phyloP scores from a whole-genome alignment of 2,113 vertebrate genomes.

The Chaetodon trifascialis region DNA sequence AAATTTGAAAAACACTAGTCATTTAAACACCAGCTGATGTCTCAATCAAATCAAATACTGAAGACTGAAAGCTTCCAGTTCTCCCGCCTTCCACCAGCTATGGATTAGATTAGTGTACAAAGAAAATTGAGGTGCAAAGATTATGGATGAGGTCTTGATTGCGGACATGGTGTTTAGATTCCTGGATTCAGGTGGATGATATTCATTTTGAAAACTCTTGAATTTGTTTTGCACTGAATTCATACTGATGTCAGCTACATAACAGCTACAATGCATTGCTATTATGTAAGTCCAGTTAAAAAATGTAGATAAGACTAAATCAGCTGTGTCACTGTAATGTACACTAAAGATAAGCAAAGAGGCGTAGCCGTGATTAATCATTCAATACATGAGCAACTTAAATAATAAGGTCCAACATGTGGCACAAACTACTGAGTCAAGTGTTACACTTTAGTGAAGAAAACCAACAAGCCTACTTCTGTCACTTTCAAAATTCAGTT shows the following conservation, averaged over 20 bases:
- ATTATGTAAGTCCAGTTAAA: background rate
- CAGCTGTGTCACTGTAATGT: background rate
- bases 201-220: too few species aligned
- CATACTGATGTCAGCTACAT: too few species aligned
- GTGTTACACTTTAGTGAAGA: background rate
- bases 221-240: too few species aligned
- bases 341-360: background rate
- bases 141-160: background rate
- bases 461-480: background rate
- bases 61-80: background rate
- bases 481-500: background rate
- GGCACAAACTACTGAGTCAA: background rate
- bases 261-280: background rate
- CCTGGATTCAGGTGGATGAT: background rate
- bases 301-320: slow-evolving; percentile 3
- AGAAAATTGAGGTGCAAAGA: background rate
- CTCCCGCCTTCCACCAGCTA: background rate
- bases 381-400: background rate
- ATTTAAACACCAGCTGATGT: background rate
- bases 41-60: background rate
- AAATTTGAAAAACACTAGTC: background rate
- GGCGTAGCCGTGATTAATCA: background rate
- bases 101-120: background rate
- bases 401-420: background rate
- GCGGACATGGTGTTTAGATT: background rate